These are phyloP conservation scores for Nudaria mundana DNA, from an alignment of 2,888 invertebrate genomes.

Conservation along the genomic window DNA sequence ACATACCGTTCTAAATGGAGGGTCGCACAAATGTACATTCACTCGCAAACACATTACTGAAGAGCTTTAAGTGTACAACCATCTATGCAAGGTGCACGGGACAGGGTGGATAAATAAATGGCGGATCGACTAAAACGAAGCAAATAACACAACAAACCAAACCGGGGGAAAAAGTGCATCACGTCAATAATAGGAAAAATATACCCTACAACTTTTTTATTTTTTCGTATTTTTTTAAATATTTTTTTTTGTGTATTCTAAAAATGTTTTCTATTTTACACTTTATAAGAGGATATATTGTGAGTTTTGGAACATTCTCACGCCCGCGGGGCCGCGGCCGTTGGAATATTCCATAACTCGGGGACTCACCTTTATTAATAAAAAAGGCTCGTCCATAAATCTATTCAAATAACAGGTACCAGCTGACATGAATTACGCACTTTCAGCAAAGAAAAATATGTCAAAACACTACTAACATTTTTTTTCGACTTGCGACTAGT, in stretches of 20 bases:
- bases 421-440: constrained; percentile 82
- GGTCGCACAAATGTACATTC: constrained; percentile 28
- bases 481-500: constrained; percentile 81
- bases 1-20: no score
- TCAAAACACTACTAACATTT: constrained; percentile 82
- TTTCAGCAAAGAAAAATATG: constrained; percentile 83
- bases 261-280: constrained; percentile 75
- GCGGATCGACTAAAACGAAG: constrained; percentile 73
- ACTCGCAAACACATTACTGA: constrained; percentile 36
- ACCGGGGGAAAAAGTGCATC: constrained; percentile 73
- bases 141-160: constrained; percentile 70
- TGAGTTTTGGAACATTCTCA: constrained; percentile 68
- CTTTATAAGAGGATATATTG: constrained; percentile 45
- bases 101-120: constrained; percentile 56
- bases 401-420: constrained; percentile 67
- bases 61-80: constrained; percentile 27
- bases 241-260: constrained; percentile 62
- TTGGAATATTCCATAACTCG: constrained; percentile 68
- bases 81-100: constrained; percentile 63
- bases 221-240: constrained; percentile 45
- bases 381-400: constrained; percentile 30
- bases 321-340: constrained; percentile 46
- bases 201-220: constrained; percentile 60
- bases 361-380: constrained; percentile 23
- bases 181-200: constrained; percentile 64